Evolutionary conservation across 53 echinoderm and acorn worm species (phyloP).

Genomic region (Astropecten irregularis): DNA sequence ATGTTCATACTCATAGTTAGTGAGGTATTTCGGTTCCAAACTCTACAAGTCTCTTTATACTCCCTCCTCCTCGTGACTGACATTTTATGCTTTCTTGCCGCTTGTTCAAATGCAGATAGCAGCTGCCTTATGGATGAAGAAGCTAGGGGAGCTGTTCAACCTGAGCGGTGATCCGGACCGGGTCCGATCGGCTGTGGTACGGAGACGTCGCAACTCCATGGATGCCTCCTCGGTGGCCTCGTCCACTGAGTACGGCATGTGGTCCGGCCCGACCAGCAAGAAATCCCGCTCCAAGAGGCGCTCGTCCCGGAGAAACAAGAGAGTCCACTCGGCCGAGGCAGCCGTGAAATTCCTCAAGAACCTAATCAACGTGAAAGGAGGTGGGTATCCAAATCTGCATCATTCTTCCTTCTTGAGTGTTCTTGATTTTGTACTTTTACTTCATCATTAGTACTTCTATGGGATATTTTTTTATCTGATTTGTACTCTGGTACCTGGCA

Average conservation of each 20-base stretch:
- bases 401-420: too few species aligned
- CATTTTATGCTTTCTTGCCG: too few species aligned
- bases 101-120: too few species aligned
- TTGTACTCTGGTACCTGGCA: too few species aligned
- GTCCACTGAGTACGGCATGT: constrained; percentile 61
- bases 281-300: neutral
- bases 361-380: constrained; percentile 20
- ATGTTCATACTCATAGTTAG: too few species aligned
- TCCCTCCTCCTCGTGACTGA: too few species aligned
- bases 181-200: constrained; percentile 63
- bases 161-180: constrained; percentile 59
- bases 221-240: constrained; percentile 64
- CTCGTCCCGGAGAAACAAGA: constrained; percentile 47
- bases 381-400: too few species aligned
- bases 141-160: constrained; percentile 77
- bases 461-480: too few species aligned
- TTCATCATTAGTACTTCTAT: too few species aligned
- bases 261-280: constrained; percentile 52
- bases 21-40: too few species aligned
- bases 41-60: too few species aligned
- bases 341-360: constrained; percentile 64
- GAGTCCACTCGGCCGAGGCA: constrained; percentile 84
- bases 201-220: constrained; percentile 70
- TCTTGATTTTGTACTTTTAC: too few species aligned
- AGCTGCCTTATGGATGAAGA: constrained; percentile 79